Evolutionary conservation across 2,888 invertebrate genomes (phyloP).

Genomic region (Acrobasis repandana): DNA sequence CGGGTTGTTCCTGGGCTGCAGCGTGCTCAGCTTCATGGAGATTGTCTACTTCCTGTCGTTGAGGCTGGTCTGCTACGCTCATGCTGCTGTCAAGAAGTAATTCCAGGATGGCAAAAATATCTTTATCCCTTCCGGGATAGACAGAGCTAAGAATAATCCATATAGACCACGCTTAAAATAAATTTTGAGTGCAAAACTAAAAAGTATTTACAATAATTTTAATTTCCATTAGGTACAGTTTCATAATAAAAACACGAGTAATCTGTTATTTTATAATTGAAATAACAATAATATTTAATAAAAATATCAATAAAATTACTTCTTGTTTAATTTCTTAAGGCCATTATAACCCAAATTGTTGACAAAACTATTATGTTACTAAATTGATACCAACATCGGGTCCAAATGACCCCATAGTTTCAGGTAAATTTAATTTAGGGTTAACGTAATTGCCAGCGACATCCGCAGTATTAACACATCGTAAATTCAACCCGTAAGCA

Average conservation of each 20-base stretch:
- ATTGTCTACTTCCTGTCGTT: constrained; percentile 87
- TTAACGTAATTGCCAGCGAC: constrained; percentile 68
- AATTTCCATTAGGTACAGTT: too few species aligned
- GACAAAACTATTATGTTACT: constrained; percentile 23
- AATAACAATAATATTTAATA: not conserved
- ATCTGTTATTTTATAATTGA: not conserved
- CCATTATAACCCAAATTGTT: constrained; percentile 24
- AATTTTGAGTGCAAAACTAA: too few species aligned
- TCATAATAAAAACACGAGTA: too few species aligned
- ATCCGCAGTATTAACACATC: constrained; percentile 76
- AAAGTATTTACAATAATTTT: too few species aligned
- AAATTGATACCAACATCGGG: constrained; percentile 36
- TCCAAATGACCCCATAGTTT: constrained; percentile 48
- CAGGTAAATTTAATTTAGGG: constrained; percentile 79
- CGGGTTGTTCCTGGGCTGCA: constrained; percentile 90
- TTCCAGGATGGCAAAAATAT: not conserved
- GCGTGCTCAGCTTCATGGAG: constrained; percentile 89
- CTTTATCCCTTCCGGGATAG: not conserved
- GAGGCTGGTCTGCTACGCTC: constrained; percentile 83
- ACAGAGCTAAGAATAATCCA: not conserved
- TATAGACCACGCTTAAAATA: not conserved
- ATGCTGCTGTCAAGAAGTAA: constrained; percentile 34
- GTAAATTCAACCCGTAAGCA: constrained; percentile 78
- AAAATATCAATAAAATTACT: too few species aligned
- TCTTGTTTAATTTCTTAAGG: not conserved